phyloP scores from a whole-genome alignment of 2,113 vertebrate species.

The Sclerurus mexicanus region DNA sequence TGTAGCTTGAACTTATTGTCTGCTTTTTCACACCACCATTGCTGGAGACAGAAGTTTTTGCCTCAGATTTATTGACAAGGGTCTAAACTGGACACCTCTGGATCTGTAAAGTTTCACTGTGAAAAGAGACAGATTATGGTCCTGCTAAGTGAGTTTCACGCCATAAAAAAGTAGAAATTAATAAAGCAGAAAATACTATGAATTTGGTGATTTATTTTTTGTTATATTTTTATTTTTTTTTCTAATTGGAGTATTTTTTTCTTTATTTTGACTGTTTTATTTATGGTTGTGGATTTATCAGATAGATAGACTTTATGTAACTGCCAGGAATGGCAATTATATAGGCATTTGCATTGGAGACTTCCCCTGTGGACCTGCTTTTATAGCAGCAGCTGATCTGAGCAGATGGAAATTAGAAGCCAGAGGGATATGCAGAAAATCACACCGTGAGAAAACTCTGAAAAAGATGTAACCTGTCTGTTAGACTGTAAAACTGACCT shows the following conservation, averaged over 20 bases:
- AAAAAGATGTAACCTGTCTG: background rate
- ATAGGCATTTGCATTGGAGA: background rate
- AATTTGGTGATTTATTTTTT: background rate
- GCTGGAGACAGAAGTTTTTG: background rate
- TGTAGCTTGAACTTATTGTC: background rate
- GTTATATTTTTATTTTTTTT: background rate
- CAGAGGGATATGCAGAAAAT: background rate
- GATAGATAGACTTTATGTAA: background rate
- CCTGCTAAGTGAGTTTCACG: background rate
- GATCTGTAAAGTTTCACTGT: background rate
- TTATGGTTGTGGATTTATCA: background rate
- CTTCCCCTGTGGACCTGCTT: background rate
- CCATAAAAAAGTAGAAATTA: background rate
- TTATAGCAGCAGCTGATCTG: background rate
- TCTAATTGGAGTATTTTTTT: background rate
- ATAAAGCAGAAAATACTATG: background rate
- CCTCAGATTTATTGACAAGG: background rate
- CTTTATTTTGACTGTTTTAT: background rate
- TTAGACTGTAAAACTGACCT: background rate
- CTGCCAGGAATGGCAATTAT: background rate
- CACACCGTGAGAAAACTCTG: background rate
- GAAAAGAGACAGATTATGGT: background rate
- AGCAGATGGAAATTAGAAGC: conserved; percentile 40
- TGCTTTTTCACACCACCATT: background rate
- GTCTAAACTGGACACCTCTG: background rate